Conservation (phyloP, 2,888 invertebrate genomes). For the Brenthis hecate region DNA sequence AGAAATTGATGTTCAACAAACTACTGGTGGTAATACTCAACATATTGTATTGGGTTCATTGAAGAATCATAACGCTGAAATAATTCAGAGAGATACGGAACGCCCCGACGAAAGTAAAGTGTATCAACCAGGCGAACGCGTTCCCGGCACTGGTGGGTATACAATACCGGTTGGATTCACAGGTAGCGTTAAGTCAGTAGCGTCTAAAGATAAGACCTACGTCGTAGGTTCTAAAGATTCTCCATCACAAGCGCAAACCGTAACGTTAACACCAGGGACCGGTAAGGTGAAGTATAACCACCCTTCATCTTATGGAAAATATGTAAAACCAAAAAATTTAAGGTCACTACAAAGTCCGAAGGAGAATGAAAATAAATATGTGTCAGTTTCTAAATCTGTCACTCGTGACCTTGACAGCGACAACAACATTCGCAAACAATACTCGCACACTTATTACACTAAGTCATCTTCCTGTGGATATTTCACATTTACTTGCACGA, state of each 20-base stretch:
- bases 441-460: conserved; percentile 90
- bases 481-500: conserved; percentile 92
- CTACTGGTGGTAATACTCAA: conserved; percentile 83
- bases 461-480: conserved; percentile 94
- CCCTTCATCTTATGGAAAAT: conserved; percentile 55
- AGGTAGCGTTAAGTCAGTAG: conserved; percentile 85
- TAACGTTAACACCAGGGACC: conserved; percentile 76
- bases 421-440: conserved; percentile 86
- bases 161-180: conserved; percentile 86
- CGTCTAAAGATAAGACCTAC: conserved; percentile 83
- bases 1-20: conserved; percentile 71
- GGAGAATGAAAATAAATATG: conserved; percentile 85
- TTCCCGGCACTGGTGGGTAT: conserved; percentile 86
- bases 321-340: conserved; percentile 63
- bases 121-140: conserved; percentile 84
- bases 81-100: conserved; percentile 82
- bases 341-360: conserved; percentile 61
- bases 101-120: conserved; percentile 80
- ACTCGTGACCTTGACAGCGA: conserved; percentile 86
- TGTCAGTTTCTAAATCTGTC: conserved; percentile 90
- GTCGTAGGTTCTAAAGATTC: conserved; percentile 81
- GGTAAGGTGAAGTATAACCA: conserved; percentile 70
- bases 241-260: conserved; percentile 86
- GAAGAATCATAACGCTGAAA: conserved; percentile 82
- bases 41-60: conserved; percentile 83